Evolutionary conservation across 37 sponge, comb jelly and placozoan species (phyloP).

Genomic region (Spongilla lacustris): DNA sequence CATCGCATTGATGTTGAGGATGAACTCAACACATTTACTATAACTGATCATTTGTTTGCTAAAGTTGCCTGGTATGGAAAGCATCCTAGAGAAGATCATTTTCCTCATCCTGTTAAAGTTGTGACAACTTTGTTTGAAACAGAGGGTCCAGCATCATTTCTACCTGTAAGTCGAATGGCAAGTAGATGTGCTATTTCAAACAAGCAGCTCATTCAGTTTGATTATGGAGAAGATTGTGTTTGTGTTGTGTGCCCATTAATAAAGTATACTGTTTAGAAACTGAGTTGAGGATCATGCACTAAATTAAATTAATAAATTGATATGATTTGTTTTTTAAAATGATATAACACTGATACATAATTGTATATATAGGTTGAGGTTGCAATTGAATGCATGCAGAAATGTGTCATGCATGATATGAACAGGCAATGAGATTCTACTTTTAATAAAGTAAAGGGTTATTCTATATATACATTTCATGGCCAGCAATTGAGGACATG

Average conservation of each 20-base stretch:
- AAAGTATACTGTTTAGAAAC: too few species aligned
- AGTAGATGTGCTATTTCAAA: neutral
- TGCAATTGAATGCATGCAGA: too few species aligned
- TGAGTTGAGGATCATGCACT: too few species aligned
- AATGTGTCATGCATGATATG: too few species aligned
- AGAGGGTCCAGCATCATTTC: neutral
- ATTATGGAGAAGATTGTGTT: neutral
- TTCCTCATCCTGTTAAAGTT: neutral
- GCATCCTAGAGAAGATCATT: neutral
- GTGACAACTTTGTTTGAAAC: neutral
- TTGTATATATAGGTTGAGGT: too few species aligned
- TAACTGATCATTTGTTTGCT: neutral
- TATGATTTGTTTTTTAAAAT: too few species aligned
- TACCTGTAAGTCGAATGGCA: neutral
- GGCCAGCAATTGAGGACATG: too few species aligned
- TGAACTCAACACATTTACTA: neutral
- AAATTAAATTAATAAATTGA: too few species aligned
- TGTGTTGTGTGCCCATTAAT: neutral
- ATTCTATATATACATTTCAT: too few species aligned
- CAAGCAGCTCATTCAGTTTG: neutral
- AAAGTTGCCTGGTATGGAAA: neutral
- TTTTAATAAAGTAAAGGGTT: too few species aligned
- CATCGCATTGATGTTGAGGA: neutral
- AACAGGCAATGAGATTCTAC: too few species aligned
- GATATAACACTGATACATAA: too few species aligned